Evolutionary conservation across 2,888 invertebrate genomes (phyloP), one percentile per base, ranked within the genome.

Genomic region (Epirrita christyi): DNA sequence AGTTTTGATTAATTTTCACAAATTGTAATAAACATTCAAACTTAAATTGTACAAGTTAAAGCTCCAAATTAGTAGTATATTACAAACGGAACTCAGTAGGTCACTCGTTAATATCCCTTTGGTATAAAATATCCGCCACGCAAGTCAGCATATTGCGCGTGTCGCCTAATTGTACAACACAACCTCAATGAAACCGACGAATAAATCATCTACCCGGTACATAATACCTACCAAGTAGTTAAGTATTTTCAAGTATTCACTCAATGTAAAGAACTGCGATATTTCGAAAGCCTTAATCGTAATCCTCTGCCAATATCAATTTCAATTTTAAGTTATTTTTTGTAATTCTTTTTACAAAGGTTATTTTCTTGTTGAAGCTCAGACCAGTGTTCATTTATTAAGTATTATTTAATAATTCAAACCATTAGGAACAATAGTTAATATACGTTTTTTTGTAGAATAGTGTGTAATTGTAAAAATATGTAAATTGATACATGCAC

Each of bases 151-250:
- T 68, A 41, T 50, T 34, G 48, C 43, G 56, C 69, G 73, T 78
- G 80, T 76, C 78, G 83, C 81, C 81, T 89, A 85, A 89, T 88
- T 88, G 84, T 85, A 80, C 71, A 83, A 89, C 88, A 88, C 88
- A 88, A 89, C 83, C 81, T 83, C 78, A 84, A 84, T 85, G 85
- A 82, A 86, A 82, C 80, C 80, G 77, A 79, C 81, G 80, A 85
- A 88, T 89, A 86, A 89, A 89, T 90, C 88, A 88, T 80, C 74
- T 69, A 67, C 67, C 71, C 67, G 67, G 80, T 75, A 80, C 74
- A 77, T n/a, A 14, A 14, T 44, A 52, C 37, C 15, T 11, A 32
- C 29, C n/a, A n/a, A n/a, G n/a, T n/a, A n/a, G n/a, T n/a, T n/a
- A n/a, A n/a, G n/a, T n/a, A n/a, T n/a, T n/a, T n/a, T n/a, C n/a